Conservation (phyloP, 2,888 invertebrate genomes). For the Balanococcus diminutus region DNA sequence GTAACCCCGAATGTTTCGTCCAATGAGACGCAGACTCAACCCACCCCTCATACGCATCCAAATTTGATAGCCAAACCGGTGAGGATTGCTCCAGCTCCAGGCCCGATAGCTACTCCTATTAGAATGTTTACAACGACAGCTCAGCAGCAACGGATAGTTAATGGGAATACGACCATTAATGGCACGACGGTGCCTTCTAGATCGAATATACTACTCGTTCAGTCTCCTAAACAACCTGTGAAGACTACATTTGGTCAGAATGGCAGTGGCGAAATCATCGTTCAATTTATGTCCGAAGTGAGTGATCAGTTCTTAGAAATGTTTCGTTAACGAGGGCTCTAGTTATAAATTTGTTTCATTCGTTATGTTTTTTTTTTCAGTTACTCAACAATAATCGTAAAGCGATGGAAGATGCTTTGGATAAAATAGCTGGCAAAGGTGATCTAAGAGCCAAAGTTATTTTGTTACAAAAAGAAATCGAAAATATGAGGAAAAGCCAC, state of each 20-base stretch:
- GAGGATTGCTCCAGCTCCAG: neutral
- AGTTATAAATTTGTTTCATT: too few species aligned
- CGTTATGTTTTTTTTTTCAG: slow-evolving; percentile 32
- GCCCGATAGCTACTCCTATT: neutral
- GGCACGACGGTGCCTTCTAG: neutral
- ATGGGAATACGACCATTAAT: neutral
- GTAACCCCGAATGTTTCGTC: neutral
- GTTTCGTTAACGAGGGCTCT: neutral
- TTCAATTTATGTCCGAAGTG: slow-evolving; percentile 17
- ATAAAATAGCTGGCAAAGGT: slow-evolving; percentile 67
- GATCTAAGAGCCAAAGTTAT: slow-evolving; percentile 68
- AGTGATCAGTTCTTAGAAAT: neutral
- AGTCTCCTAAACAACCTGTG: neutral
- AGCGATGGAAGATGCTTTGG: slow-evolving; percentile 71
- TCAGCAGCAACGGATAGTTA: neutral
- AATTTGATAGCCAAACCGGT: neutral
- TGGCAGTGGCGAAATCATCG: neutral
- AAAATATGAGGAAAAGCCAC: slow-evolving; percentile 74
- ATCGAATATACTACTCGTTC: neutral
- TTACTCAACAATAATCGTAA: slow-evolving; percentile 65
- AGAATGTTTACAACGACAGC: neutral
- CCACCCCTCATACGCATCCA: neutral
- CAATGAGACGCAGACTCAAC: neutral
- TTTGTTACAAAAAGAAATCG: slow-evolving; percentile 71
- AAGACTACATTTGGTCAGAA: neutral